phyloP scores from a whole-genome alignment of 2,113 vertebrate genomes.

The Forbesichthys agassizii region DNA sequence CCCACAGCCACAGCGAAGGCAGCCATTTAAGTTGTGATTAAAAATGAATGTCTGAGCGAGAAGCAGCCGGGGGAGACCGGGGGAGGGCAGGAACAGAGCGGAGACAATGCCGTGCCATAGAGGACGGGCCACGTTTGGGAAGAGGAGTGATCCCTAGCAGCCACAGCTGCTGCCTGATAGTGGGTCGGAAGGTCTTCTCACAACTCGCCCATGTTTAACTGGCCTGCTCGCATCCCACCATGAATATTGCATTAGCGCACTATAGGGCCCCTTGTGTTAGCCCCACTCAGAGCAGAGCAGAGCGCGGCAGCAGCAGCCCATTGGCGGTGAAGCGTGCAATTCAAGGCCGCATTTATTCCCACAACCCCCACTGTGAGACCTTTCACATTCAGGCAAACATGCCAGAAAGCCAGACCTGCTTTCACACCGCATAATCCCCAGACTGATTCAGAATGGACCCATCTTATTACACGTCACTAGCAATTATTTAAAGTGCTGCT shows the following conservation, averaged over 20 bases:
- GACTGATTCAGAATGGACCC: constrained; percentile 29
- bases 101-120: constrained; percentile 49
- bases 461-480: constrained; percentile 44
- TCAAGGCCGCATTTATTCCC: constrained; percentile 20
- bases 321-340: constrained; percentile 37
- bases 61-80: constrained; percentile 55
- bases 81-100: constrained; percentile 27
- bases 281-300: constrained; percentile 47
- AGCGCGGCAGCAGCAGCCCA: constrained; percentile 12
- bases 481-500: constrained; percentile 41
- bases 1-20: constrained; percentile 72
- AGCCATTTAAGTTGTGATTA: constrained; percentile 81
- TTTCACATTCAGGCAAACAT: constrained; percentile 39
- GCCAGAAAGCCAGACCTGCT: constrained; percentile 37
- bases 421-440: constrained; percentile 32
- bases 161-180: constrained; percentile 72
- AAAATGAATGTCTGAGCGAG: constrained; percentile 79
- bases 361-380: constrained; percentile 14
- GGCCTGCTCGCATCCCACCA: constrained; percentile 64
- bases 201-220: constrained; percentile 70
- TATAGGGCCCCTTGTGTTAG: constrained; percentile 66
- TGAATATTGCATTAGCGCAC: constrained; percentile 78
- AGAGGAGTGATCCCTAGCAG: constrained; percentile 46
- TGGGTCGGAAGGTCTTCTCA: constrained; percentile 66
- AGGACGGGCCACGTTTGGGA: constrained; percentile 40